phyloP scores from a whole-genome alignment of 2,113 vertebrate species.

The Megaceryle torquata region DNA sequence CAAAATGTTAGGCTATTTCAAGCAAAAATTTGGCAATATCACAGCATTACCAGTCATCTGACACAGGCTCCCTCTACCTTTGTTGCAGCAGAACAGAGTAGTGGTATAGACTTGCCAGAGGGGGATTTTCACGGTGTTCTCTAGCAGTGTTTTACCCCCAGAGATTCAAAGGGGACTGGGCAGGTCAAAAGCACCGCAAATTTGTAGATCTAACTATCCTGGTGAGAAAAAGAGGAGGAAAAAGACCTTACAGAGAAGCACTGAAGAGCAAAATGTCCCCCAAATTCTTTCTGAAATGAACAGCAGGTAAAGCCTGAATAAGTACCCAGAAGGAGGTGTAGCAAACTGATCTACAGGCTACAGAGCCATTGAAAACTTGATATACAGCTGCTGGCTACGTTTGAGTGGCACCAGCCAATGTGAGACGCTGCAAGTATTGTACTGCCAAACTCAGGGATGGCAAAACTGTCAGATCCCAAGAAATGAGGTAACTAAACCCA shows the following conservation, averaged over 20 bases:
- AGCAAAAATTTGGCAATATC: background rate
- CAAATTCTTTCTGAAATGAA: background rate
- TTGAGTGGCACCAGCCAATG: background rate
- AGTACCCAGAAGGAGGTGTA: background rate
- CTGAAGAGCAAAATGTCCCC: background rate
- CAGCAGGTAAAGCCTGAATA: background rate
- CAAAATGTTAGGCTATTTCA: background rate
- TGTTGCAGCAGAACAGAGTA: background rate
- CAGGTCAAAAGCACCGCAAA: background rate
- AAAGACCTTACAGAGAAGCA: background rate
- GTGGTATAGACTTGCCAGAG: background rate
- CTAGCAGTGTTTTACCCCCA: too few species aligned
- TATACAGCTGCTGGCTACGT: background rate
- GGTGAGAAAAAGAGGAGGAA: background rate
- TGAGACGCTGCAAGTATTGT: background rate
- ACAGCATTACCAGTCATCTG: background rate
- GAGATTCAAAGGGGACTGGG: background rate
- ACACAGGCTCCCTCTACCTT: accelerated
- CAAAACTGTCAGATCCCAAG: background rate
- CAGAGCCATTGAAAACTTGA: background rate
- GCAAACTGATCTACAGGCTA: background rate
- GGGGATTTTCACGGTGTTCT: too few species aligned
- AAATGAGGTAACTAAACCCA: background rate
- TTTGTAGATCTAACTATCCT: background rate
- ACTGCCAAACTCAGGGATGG: background rate